Evolutionary conservation across 2,113 vertebrate genomes (phyloP).

Genomic region (Psilopsiagon aurifrons): DNA sequence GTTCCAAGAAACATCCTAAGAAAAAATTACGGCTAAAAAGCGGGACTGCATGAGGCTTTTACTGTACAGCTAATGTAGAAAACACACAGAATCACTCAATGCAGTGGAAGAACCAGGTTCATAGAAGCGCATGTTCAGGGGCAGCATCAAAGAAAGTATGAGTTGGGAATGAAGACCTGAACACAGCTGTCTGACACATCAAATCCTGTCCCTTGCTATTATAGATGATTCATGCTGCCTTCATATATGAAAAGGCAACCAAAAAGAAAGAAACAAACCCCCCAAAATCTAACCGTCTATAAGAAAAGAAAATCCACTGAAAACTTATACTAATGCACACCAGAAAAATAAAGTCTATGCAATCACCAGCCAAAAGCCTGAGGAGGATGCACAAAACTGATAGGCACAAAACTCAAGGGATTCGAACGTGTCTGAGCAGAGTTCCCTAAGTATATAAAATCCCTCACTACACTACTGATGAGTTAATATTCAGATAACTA

Average conservation of each 20-base stretch:
- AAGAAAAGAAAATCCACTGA: background rate
- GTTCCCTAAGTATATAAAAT: background rate
- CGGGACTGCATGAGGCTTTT: background rate
- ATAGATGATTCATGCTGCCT: background rate
- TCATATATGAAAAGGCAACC: background rate
- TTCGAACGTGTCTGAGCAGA: background rate
- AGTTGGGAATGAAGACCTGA: background rate
- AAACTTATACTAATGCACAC: background rate
- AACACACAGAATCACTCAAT: background rate
- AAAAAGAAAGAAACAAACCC: background rate
- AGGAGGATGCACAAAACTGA: background rate
- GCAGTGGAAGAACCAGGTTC: background rate
- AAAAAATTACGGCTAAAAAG: background rate
- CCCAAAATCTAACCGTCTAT: background rate
- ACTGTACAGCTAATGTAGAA: background rate
- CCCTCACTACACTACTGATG: background rate
- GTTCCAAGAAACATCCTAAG: background rate
- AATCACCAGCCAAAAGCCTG: background rate
- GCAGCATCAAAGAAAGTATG: background rate
- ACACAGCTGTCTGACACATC: background rate
- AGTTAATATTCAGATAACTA: conserved; percentile 38
- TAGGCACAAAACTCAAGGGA: background rate
- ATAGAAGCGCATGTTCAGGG: background rate
- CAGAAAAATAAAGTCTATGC: background rate
- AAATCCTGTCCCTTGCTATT: background rate